Base-by-base conservation (phyloP, 1,140 invertebrate species). In the Pararge aegeria region DNA sequence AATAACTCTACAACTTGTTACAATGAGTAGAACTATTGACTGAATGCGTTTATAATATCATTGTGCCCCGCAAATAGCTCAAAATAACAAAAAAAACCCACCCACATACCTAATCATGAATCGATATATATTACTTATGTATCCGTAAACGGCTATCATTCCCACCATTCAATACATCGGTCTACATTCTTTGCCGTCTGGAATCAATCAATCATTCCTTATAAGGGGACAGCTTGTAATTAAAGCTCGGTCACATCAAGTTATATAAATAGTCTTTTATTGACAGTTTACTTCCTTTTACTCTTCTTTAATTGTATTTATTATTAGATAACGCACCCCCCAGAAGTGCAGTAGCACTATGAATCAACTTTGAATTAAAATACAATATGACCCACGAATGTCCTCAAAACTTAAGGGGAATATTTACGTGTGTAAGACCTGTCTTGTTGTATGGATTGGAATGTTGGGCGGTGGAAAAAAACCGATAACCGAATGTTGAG, bases 131-230 rank as follows among this genome's bases (percentile, higher is more conserved):
- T 5, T 30, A 34, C 3, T 10, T 34, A 34, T 34, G 10, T 34
- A 12, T 34, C 10, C 2, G 12, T 34, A 34, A 42, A 16, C 15
- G 13, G 34, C 15, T 16, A 42, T 42, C 38, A 42, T 42, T 42
- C 38, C 6, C 13, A 42, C 38, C 16, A 18, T 42, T 42, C 13
- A 42, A 18, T 42, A 42, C 12, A 5, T 9, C 2, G 9, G 4
- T 38, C 34, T 10, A 42, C 13, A 15, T 16, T 42, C 16, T 15
- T 18, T 42, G 13, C 15, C 38, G 38, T 42, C 38, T 42, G 38
- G 38, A 42, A 42, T 42, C 16, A 42, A 42, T 42, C 5, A 42
- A 42, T 42, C 38, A 16, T 6, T 42, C 38, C 16, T 7, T 42
- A 42, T 16, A 42, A 16, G 38, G 34, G 13, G 13, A 16, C 16